These are phyloP conservation scores for Phaedon cochleariae DNA, from an alignment of 2,888 invertebrate genomes.

Conservation along the genomic window DNA sequence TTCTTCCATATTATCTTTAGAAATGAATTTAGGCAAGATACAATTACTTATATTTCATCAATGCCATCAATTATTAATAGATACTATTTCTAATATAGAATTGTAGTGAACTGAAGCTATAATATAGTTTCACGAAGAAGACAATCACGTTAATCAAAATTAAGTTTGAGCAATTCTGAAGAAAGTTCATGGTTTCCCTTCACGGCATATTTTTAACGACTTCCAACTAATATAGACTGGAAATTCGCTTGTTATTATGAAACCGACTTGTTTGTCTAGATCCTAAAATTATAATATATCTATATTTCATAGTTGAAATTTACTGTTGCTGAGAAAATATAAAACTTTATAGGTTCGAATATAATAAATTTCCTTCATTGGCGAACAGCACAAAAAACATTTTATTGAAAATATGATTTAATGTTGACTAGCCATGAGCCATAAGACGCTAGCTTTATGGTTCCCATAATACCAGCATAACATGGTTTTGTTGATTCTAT, in stretches of 20 bases:
- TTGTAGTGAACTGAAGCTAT: no score
- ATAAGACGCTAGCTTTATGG: neutral
- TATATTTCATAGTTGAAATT: constrained; percentile 57
- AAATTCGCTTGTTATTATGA: constrained; percentile 14
- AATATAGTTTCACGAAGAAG: no score
- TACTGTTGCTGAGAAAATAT: constrained; percentile 55
- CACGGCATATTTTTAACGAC: constrained; percentile 21
- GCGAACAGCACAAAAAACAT: constrained; percentile 52
- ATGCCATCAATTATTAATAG: no score
- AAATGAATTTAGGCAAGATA: no score
- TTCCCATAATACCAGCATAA: constrained; percentile 5
- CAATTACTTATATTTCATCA: no score
- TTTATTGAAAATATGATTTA: constrained; percentile 63
- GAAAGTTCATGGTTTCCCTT: constrained; percentile 20
- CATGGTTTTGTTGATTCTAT: neutral
- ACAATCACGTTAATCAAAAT: no score
- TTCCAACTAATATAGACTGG: constrained; percentile 8
- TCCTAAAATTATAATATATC: constrained; percentile 31
- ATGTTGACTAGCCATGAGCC: constrained; percentile 40
- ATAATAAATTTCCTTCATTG: constrained; percentile 51
- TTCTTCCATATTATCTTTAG: no score
- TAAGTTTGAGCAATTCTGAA: no score
- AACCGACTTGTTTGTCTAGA: constrained; percentile 15
- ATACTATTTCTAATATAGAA: no score
- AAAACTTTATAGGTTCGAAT: constrained; percentile 56